Percentiles rank a stretch among this genome's conserved stretches.
These are phyloP conservation scores for Caenorhabditis japonica DNA, from an alignment of 2,888 invertebrate genomes.

Conservation along the genomic window DNA sequence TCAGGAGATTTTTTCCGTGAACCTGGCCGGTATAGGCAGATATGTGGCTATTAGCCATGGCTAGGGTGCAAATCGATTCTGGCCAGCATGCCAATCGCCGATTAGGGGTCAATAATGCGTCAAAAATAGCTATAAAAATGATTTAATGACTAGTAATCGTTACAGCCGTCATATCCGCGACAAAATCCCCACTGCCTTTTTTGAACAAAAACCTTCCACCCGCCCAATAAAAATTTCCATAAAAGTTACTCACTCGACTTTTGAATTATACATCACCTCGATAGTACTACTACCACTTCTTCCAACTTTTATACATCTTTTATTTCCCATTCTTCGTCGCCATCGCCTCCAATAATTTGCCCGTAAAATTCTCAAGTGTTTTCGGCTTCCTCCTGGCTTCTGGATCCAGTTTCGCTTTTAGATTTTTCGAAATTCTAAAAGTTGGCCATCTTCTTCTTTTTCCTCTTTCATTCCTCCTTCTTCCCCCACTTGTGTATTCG, in stretches of 20 bases:
- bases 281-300: constrained; percentile 8
- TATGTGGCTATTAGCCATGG: too few relatives aligned
- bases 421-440: constrained; percentile 29
- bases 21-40: too few relatives aligned
- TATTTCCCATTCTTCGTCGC: not conserved
- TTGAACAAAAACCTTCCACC: not conserved
- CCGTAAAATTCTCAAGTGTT: constrained; percentile 49
- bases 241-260: not conserved
- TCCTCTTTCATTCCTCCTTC: constrained; percentile 29
- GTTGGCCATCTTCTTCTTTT: constrained; percentile 24
- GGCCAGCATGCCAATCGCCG: too few relatives aligned
- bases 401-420: constrained; percentile 21
- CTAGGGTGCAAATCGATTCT: too few relatives aligned
- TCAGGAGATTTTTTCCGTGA: too few relatives aligned
- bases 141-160: too few relatives aligned
- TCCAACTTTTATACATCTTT: constrained; percentile 9
- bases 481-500: constrained; percentile 40
- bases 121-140: too few relatives aligned
- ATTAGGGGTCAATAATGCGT: too few relatives aligned
- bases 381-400: constrained; percentile 29
- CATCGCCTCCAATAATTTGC: constrained; percentile 16
- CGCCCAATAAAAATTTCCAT: not conserved
- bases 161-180: too few relatives aligned
- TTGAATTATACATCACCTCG: constrained; percentile 4
- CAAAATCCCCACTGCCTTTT: too few relatives aligned